Base-by-base conservation (phyloP, 1,140 invertebrate species). In the Platyura marginata region DNA sequence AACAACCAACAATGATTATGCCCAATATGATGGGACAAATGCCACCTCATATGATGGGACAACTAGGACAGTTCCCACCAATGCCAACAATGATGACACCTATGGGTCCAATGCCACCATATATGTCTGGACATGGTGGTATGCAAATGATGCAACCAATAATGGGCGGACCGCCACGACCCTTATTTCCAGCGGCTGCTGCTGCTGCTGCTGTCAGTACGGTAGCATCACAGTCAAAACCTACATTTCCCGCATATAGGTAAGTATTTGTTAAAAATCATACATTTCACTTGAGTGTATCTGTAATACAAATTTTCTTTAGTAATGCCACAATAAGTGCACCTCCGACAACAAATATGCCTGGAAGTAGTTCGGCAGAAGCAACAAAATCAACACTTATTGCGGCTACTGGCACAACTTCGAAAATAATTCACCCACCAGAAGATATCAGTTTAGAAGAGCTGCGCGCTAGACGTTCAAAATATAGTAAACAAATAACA, bases 391-490 rank as follows among this genome's bases (percentile, higher is more conserved):
- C 76, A 23, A 74, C 75, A 47, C 70, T 82, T 21, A 81, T 86
- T 13, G 77, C 76, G 21, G 77, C 79, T 10, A 83, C 83, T 44
- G 81, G 84, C 42, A 79, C 85, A 21, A 79, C 82, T 16, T 87
- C 86, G 57, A 86, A 86, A 67, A 91, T 95, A 41, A 80, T 95
- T 53, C 92, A 96, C 64, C 92, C 91, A 20, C 76, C 83, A 20
- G 89, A 95, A 63, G 92, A 95, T 66, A 78, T 93, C 34, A 94
- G 89, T 36, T 53, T 92, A 67, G 90, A 93, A 60, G 88, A 94
- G 65, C 75, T 86, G 47, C 68, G 81, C 41, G 79, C 87, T 10
- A 70, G 77, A 46, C 64, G 76, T 52, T 68, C 75, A 3, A 84
- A 83, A 57, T 92, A 92, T 60, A 68, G 74, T 40, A 58, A 60